Base-by-base conservation (phyloP, 2,797 vertebrate species). In the Chrysocyon brachyurus region DNA sequence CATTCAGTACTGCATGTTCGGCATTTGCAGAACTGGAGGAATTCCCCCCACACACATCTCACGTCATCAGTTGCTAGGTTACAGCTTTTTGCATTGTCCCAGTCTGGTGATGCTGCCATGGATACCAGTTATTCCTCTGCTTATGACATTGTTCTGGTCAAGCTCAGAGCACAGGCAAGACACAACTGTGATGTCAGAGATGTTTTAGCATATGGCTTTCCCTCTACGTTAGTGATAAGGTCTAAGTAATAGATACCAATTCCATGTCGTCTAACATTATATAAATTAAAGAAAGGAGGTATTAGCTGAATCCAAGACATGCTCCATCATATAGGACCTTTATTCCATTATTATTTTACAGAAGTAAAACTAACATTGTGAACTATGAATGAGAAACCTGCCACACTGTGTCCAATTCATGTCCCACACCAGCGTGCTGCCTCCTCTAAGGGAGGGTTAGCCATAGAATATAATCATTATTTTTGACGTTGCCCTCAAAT, bases 71-170 rank as follows among this genome's bases (percentile, higher is more conserved):
- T 98, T 98, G 98, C 98, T 98, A 97, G 96, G 97, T 93, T 97
- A 97, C 97, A 57, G 88, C 87, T 78, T 98, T 91, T 97, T 96
- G 56, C 87, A 86, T 87, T 22, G 96, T 97, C 98, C 98, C 93
- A 83, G 94, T 97, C 97, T 72, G 98, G 94, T 94, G 96, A 82
- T 68, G 98, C 98, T 98, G 97, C 98, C 90, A 92, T 98, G 97
- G 98, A 95, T 97, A 99, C 98, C 36, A 94, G 11, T 98, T 97
- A 97, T 97, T 98, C 82, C 95, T 88, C 63, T 64, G 97, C 92
- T 83, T 91, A 19, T 97, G 96, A 91, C 40, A 96, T 96, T 75
- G 5, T 86, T 97, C 24, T 97, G 92, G 93, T 12, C 91, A 98
- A 93, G 61, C 89, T 96, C 49, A 66, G 96, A 87, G 83, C 88